Base-by-base conservation (phyloP, 2,797 vertebrate species). In the Perodicticus potto region DNA sequence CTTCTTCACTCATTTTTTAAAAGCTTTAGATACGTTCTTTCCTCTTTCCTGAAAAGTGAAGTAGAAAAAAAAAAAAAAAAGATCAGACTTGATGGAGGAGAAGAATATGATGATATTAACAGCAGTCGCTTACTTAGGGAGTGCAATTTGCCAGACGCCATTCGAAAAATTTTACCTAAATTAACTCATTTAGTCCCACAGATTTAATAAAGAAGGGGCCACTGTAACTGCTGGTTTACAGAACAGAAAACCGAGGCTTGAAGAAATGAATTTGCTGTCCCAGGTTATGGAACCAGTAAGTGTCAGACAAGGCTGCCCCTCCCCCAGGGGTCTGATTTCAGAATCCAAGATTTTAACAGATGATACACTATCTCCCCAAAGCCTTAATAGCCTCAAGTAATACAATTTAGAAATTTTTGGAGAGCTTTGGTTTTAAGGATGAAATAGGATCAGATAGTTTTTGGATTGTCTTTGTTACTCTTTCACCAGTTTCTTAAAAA, bases 401-500 rank as follows among this genome's bases (percentile, higher is more conserved):
- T 17, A 53, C 37, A 13, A n/a, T 93, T 45, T 14, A 80, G 23
- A 25, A 67, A 95, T 86, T 19, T 83, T 43, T 84, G 16, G 29
- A 72, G 34, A 49, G 8, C 23, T 89, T 96, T 76, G 13, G 7
- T 43, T 76, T 91, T 94, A 81, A 94, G 53, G 43, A 34, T 1
- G 37, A 95, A 93, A 88, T 91, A n/a, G 2, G 22, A 57, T 83
- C 27, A 10, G 53, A 49, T 61, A 10, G 3, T 14, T 95, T 92
- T 84, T 70, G 3, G 45, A 49, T 91, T 84, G 81, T 87, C 6
- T 84, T 78, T 70, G 13, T 72, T 84, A 16, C 32, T 88, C 2
- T 89, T 95, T 92, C 57, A 72, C 12, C 20, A 92, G 69, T 77
- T 95, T 93, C 76, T 96, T 94, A 57, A 70, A 94, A 95, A 97